Evolutionary conservation across 1,140 invertebrate species (phyloP), one percentile per base, ranked within the genome.

Genomic region (Tenebrio molitor): DNA sequence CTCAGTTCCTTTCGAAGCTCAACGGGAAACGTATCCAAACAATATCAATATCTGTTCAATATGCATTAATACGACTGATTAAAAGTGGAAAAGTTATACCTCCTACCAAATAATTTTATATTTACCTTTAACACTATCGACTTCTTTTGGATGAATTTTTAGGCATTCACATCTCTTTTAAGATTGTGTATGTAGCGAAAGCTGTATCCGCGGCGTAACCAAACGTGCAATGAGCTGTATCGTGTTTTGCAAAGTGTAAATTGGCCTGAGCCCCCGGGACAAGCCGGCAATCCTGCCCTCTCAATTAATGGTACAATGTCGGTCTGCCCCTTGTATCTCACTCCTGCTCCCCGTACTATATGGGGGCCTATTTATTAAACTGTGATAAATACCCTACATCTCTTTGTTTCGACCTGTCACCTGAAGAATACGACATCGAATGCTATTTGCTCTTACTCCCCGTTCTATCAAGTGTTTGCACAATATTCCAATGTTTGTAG

Each of bases 221-320:
- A 63, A 42, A 63, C 33, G 36, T 34, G 44, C 42, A 71, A 71
- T 29, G 39, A 53, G 25, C 29, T 29, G 29, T 3, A 44, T 46
- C 36, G 29, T 63, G 71, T 73, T 73, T 68, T 53, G 71, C 36
- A 53, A 64, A 58, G 71, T 72, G 63, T 58, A 72, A 72, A 72
- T 72, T 72, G 71, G 42, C 67, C 63, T 58, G 46, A 50, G 16
- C 64, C 71, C 71, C 71, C 10, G 63, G 71, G 70, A 62, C 25
- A 62, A 36, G 53, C 29, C 72, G 62, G 69, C 72, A 76, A 76
- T 76, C 75, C 75, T 66, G 75, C 75, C 75, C 75, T 73, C 72
- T 76, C 75, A 76, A 76, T 76, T 76, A 76, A 70, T 69, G 66
- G 62, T 72, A 76, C 75, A 76, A 53, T 71, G 39, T 72, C 42